phyloP scores from a whole-genome alignment of 2,797 vertebrate species.

The Fistularia commersonii region DNA sequence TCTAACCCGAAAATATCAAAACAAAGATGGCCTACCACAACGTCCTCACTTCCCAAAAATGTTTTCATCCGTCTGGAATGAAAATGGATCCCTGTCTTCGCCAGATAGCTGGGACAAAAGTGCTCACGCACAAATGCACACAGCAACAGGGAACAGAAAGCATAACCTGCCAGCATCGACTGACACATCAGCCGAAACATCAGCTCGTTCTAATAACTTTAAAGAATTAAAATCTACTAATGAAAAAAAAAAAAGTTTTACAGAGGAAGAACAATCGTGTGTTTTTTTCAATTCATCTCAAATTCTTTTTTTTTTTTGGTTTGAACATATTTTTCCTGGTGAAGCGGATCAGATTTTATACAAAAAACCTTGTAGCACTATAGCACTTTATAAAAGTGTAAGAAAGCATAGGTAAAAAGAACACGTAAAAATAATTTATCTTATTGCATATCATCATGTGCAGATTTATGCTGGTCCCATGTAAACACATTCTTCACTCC shows the following conservation, averaged over 20 bases:
- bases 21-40: too few relatives aligned
- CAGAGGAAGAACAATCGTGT: slow-evolving; percentile 2
- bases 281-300: slow-evolving; percentile 13
- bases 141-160: not conserved
- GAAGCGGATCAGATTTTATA: not conserved
- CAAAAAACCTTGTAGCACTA: not conserved
- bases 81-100: too few relatives aligned
- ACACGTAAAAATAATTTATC: not conserved
- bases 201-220: not conserved
- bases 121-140: not conserved
- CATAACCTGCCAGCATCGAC: not conserved
- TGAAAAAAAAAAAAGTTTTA: not conserved
- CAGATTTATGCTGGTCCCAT: not conserved
- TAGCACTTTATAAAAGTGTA: not conserved
- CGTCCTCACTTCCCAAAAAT: too few relatives aligned
- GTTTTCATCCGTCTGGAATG: too few relatives aligned
- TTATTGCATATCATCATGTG: not conserved
- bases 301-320: slow-evolving; percentile 27
- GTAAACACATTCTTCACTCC: not conserved
- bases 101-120: too few relatives aligned
- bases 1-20: too few relatives aligned
- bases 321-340: slow-evolving; percentile 5
- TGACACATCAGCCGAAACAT: not conserved
- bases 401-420: not conserved
- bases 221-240: slow-evolving; percentile 4